Evolutionary conservation across 2,113 vertebrate species (phyloP).

Genomic region (Alaudala cheleensis): DNA sequence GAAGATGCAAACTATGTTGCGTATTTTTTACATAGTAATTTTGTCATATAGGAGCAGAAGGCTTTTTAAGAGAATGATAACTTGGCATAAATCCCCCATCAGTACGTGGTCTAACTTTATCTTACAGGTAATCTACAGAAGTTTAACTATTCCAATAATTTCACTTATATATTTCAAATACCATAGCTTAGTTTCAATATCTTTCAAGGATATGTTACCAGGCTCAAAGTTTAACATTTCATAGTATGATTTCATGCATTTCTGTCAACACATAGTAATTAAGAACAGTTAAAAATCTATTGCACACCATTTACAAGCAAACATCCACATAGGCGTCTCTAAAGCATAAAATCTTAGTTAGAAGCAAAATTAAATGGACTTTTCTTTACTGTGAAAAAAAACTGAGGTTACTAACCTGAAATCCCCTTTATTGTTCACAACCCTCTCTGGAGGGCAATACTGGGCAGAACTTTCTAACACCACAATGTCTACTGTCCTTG

Average conservation of each 20-base stretch:
- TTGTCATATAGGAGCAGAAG: neutral
- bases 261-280: neutral
- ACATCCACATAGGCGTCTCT: neutral
- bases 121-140: neutral
- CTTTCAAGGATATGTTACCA: neutral
- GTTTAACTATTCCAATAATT: neutral
- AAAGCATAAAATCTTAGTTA: neutral
- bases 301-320: neutral
- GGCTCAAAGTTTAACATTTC: neutral
- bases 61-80: neutral
- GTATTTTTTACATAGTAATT: neutral
- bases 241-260: neutral
- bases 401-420: conserved; percentile 83
- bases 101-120: neutral
- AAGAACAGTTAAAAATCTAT: neutral
- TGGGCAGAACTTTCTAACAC: conserved; percentile 94
- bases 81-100: neutral
- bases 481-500: conserved; percentile 90
- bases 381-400: neutral
- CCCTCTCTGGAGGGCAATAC: conserved; percentile 88
- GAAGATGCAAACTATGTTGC: neutral
- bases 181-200: neutral
- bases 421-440: conserved; percentile 96
- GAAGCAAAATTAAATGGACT: neutral
- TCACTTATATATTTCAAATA: neutral